phyloP scores from a whole-genome alignment of 2,797 vertebrate species.

The Chaetophractus vellerosus region DNA sequence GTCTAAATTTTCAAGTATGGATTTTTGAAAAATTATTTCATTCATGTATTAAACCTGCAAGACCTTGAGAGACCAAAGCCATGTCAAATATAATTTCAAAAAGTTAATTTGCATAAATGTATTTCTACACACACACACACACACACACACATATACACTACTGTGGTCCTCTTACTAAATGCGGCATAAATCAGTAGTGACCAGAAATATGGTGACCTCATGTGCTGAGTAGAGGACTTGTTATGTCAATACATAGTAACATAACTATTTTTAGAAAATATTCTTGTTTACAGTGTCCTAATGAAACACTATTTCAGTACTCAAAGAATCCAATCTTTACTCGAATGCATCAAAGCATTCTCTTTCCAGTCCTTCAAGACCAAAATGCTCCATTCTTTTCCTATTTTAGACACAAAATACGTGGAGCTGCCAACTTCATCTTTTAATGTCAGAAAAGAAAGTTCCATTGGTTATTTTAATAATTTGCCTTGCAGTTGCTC shows the following conservation, averaged over 20 bases:
- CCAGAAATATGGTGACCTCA: background rate
- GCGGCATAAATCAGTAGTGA: background rate
- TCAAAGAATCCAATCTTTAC: conserved; percentile 9
- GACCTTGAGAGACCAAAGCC: conserved; percentile 11
- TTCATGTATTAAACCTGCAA: conserved; percentile 39
- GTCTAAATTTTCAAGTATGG: conserved; percentile 15
- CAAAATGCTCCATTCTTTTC: conserved; percentile 61
- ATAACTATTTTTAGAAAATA: conserved; percentile 31
- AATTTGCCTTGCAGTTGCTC: background rate
- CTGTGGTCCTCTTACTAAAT: conserved; percentile 9
- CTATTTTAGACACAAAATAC: background rate
- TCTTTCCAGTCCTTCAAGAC: conserved; percentile 55
- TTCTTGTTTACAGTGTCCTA: background rate
- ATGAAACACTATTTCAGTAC: background rate
- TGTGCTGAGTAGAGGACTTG: conserved; percentile 12
- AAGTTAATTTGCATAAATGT: conserved; percentile 53
- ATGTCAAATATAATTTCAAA: background rate
- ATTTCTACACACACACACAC: background rate
- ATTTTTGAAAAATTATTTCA: conserved; percentile 52
- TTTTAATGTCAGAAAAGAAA: conserved; percentile 67
- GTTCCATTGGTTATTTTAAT: conserved; percentile 67
- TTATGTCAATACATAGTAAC: conserved; percentile 7
- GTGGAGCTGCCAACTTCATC: conserved; percentile 36
- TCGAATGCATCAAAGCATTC: conserved; percentile 7
- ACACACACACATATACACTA: background rate